Percentiles rank a stretch among this genome's conserved stretches.
Conservation (phyloP, 2,888 invertebrate species). For the Fabriciana adippe region DNA sequence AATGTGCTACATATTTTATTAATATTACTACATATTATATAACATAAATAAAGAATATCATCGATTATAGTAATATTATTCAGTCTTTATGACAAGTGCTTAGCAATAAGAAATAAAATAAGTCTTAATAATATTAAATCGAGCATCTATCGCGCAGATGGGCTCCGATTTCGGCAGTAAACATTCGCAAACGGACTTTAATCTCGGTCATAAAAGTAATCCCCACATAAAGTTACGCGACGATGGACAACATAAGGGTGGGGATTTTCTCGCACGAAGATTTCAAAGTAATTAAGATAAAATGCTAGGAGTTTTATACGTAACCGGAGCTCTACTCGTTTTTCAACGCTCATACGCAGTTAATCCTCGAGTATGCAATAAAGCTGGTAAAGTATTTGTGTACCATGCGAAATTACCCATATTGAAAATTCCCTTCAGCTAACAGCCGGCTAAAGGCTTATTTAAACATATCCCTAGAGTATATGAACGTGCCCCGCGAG, state of each 20-base stretch:
- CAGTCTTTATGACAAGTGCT: conserved; percentile 17
- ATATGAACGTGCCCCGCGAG: conserved; percentile 54
- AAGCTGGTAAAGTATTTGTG: conserved; percentile 79
- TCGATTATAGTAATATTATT: background rate
- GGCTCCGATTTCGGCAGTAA: conserved; percentile 69
- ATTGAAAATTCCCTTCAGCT: conserved; percentile 80
- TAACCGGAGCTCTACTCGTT: conserved; percentile 70
- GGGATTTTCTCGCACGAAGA: conserved; percentile 79
- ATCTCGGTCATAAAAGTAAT: conserved; percentile 81
- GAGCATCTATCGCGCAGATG: conserved; percentile 53
- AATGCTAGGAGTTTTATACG: conserved; percentile 76
- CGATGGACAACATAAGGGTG: conserved; percentile 81
- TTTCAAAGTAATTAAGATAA: conserved; percentile 81
- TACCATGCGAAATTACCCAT: conserved; percentile 79
- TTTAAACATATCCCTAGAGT: conserved; percentile 65
- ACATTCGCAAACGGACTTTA: conserved; percentile 79
- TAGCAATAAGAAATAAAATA: conserved; percentile 34
- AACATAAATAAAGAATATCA: background rate
- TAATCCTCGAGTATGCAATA: conserved; percentile 80
- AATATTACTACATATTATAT: no score
- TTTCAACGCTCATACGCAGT: conserved; percentile 77
- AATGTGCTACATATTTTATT: no score
- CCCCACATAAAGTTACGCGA: conserved; percentile 80
- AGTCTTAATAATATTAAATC: conserved; percentile 45
- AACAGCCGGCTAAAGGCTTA: conserved; percentile 75